Evolutionary conservation across 2,113 vertebrate genomes (phyloP).

Genomic region (Bubo blakistoni): DNA sequence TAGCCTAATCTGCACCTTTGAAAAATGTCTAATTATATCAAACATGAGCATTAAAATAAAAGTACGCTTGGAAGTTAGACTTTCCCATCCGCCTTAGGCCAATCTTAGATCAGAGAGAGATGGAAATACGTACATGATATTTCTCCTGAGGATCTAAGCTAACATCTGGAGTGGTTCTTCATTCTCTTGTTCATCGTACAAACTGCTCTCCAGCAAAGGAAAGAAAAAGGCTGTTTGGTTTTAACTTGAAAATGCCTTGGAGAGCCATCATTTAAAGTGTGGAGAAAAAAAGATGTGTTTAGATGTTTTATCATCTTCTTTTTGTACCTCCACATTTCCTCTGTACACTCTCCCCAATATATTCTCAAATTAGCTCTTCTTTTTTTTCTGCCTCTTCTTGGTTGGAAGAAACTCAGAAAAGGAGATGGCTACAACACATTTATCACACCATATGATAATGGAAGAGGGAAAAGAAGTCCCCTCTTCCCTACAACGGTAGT

Average conservation of each 20-base stretch:
- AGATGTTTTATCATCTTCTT: neutral
- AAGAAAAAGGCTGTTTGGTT: neutral
- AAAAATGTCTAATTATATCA: neutral
- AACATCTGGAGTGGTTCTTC: neutral
- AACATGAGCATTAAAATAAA: neutral
- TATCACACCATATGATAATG: neutral
- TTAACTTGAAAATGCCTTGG: neutral
- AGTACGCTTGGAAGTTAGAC: neutral
- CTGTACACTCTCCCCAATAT: too few species aligned
- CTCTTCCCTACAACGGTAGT: fast-evolving
- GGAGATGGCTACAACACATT: neutral
- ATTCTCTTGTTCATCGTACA: neutral
- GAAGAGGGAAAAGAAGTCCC: neutral
- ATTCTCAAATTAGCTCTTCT: neutral
- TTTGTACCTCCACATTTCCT: neutral
- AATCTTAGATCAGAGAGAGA: neutral
- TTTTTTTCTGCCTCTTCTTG: neutral
- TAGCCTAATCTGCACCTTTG: neutral
- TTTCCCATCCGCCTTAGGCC: neutral
- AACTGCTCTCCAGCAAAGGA: neutral
- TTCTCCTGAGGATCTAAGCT: neutral
- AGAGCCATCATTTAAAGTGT: neutral
- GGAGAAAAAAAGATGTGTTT: fast-evolving
- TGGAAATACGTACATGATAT: fast-evolving
- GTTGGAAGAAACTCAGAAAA: neutral